Conservation (phyloP, 2,888 invertebrate species). For the Melanostoma mellinum region DNA sequence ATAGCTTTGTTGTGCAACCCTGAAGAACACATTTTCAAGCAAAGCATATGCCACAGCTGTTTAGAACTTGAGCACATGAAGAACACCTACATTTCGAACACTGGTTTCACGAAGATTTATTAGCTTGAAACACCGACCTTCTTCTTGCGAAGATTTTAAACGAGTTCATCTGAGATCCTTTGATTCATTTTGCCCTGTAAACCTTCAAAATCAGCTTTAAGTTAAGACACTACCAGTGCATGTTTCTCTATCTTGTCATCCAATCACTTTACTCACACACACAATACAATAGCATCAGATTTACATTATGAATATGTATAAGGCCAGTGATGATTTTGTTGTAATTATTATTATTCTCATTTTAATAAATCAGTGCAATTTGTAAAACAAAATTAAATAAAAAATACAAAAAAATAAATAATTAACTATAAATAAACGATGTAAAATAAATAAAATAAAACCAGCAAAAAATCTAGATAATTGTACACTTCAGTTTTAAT, state of each 20-base stretch:
- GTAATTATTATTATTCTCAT: slow-evolving; percentile 65
- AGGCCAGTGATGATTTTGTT: slow-evolving; percentile 75
- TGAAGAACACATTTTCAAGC: no score
- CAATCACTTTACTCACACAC: neutral
- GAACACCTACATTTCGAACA: no score
- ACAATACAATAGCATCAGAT: neutral
- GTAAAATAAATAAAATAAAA: neutral
- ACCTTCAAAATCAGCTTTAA: no score
- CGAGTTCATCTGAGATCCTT: no score
- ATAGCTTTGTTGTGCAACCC: no score
- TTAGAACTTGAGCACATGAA: no score
- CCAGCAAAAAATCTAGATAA: slow-evolving; percentile 53
- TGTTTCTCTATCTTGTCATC: neutral
- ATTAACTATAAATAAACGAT: slow-evolving; percentile 33
- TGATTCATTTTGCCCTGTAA: no score
- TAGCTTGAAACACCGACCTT: no score
- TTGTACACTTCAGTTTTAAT: slow-evolving; percentile 58
- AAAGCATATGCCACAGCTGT: no score
- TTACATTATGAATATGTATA: slow-evolving; percentile 34
- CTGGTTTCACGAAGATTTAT: no score
- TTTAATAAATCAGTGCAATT: slow-evolving; percentile 74
- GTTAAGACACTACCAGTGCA: no score
- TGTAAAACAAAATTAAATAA: slow-evolving; percentile 69
- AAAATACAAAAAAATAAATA: slow-evolving; percentile 34
- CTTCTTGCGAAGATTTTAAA: no score